Evolutionary conservation across 2,888 invertebrate genomes (phyloP), one percentile per base, ranked within the genome.

Genomic region (Parnassius orleans): DNA sequence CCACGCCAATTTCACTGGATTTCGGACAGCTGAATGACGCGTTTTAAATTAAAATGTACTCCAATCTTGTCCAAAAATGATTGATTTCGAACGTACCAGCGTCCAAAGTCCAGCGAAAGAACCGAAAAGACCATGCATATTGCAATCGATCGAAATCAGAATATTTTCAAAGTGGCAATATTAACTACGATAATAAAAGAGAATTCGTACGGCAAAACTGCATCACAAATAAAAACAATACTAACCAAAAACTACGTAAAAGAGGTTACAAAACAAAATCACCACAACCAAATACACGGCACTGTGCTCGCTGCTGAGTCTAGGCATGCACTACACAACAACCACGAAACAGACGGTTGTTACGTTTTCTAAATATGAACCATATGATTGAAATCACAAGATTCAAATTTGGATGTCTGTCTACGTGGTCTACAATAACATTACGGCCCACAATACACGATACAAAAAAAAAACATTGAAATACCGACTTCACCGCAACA

Each of bases 231-330:
- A 78, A 83, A 86, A 73, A 77, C 70, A 72, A 80, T 80, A 79
- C 77, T 63, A 61, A 61, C 71, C 71, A 65, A 65, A 57, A 77
- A 70, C 85, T 86, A 86, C 84, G 69, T 68, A 62, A 69, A 73
- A 74, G 73, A 15, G 12, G 72, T 70, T 68, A 66, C 68, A 69
- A 72, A 71, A 72, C 75, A 75, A 78, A 74, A 75, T 86, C 88
- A 90, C 90, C 90, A 89, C 90, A 90, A 90, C 90, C 90, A 82
- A 81, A 86, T 86, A 84, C 84, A 76, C 77, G 86, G 88, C 88
- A 85, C 87, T 81, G 88, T 87, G 86, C 86, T 81, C 74, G 72
- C 79, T 77, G 79, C 61, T 51, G 52, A 71, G 68, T 71, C 87
- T 90, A 89, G 84, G 70, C 90, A 90, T 90, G 90, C 90, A 90